Base-by-base conservation (phyloP, 2,888 invertebrate species). In the Agrochola macilenta region DNA sequence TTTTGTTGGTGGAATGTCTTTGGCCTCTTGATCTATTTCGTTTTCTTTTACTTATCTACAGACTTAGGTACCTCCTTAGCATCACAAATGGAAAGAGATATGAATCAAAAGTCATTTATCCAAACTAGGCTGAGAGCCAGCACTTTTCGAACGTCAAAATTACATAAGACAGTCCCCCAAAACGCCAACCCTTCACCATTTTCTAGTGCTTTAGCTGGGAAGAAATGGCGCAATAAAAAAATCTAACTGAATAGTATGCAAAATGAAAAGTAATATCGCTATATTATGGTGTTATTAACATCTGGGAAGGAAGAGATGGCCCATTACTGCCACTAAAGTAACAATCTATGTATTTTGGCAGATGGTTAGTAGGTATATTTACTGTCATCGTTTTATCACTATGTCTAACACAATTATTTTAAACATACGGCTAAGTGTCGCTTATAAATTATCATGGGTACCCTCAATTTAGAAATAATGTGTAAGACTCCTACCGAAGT, bases 1-100 rank as follows among this genome's bases (percentile, higher is more conserved):
- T 54, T 54, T 82, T 68, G 26, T 76, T 57, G 30, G 20, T 49
- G 20, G 12, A 46, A 75, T 61, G 3, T 61, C n/a, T 82, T 35
- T 54, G 26, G 43, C 23, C 14, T 66, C 43, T 54, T 60, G 52
- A 61, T 81, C 46, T 66, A 20, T 66, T 61, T 54, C 26, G 3
- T 39, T 63, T 73, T 80, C 39, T n/a, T 54, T 46, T n/a, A 61
- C 52, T 26, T 43, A 30, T 69, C 14, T 39, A 5, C 7, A 4
- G 14, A n/a, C 43, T 7, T 3, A 14, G 14, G n/a, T 57, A n/a
- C 2, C 9, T 75, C 35, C 5, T 17, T 20, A 74, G 20, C 46
- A n/a, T 58, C 9, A 35, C 14, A 8, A 5, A n/a, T 30, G 30
- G 14, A 74, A 71, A 74, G n/a, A 60, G 17, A 54, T 57, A 43